Evolutionary conservation across 35 echinoderm and acorn worm genomes (phyloP).

Genomic region (Apostichopus parvimensis): DNA sequence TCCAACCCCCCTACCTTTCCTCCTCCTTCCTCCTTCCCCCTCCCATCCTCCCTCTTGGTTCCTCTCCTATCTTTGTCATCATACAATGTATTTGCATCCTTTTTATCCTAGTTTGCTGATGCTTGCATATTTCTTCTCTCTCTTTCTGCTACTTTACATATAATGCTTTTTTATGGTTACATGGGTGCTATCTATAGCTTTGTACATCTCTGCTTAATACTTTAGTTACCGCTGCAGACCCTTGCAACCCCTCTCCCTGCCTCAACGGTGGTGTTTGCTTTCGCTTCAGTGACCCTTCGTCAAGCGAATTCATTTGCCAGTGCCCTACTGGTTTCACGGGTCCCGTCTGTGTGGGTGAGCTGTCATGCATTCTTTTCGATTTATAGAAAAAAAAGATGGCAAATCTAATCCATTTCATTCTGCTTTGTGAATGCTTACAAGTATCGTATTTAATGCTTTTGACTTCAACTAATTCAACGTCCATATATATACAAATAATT

Average conservation of each 20-base stretch:
- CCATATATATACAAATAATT: too few relatives aligned
- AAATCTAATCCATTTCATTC: background rate
- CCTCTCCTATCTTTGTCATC: background rate
- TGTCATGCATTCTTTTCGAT: background rate
- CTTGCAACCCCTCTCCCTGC: conserved; percentile 26
- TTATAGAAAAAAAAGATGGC: background rate
- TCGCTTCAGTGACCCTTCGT: background rate
- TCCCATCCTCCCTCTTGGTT: background rate
- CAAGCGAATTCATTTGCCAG: conserved; percentile 16
- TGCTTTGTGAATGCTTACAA: background rate
- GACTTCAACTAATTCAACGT: too few relatives aligned
- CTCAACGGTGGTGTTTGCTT: conserved; percentile 24
- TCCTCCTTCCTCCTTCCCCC: background rate
- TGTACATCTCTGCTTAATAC: background rate
- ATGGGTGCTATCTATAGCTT: background rate
- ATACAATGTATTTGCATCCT: background rate
- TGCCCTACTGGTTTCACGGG: conserved; percentile 6
- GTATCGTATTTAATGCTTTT: background rate
- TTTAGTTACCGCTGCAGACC: background rate
- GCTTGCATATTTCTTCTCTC: background rate
- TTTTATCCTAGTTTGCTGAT: background rate
- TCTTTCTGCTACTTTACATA: background rate
- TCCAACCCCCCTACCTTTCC: background rate
- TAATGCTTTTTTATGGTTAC: background rate
- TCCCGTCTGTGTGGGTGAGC: conserved; percentile 6